A percentile compares a stretch with the other conserved stretches of the same genome.
phyloP scores from a whole-genome alignment of 2,888 invertebrate genomes.

The Pterobdella sp. region DNA sequence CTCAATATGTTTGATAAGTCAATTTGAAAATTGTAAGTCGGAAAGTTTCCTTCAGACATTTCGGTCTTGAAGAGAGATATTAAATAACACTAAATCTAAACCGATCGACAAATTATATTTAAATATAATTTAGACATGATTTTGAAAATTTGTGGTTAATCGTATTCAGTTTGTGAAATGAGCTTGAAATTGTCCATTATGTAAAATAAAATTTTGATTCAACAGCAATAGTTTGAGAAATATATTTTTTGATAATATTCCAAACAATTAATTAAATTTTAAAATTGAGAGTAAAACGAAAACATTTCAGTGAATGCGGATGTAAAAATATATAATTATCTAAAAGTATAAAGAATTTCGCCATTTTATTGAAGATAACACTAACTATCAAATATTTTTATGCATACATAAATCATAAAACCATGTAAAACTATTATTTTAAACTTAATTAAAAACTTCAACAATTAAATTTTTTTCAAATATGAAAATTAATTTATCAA shows the following conservation, averaged over 20 bases:
- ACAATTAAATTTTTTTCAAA: no score
- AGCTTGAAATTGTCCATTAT: background rate
- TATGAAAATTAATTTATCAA: no score
- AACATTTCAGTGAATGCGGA: background rate
- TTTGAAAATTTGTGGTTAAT: background rate
- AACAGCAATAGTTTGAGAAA: background rate
- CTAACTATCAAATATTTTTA: background rate
- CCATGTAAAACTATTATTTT: no score
- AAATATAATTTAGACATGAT: background rate
- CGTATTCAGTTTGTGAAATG: background rate
- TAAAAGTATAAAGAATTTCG: background rate
- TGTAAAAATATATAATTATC: constrained; percentile 12
- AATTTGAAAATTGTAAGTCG: constrained; percentile 11
- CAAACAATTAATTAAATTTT: background rate
- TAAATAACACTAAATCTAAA: background rate
- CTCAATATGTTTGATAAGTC: background rate
- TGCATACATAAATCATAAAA: no score
- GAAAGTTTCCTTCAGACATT: constrained; percentile 9
- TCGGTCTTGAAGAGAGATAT: background rate
- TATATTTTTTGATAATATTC: background rate
- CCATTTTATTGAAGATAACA: constrained; percentile 13
- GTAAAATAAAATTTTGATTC: background rate
- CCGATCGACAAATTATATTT: background rate
- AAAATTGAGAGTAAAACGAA: background rate
- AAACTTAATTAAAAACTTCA: no score